Base-by-base conservation (phyloP, 2,888 invertebrate species). In the Eutolmus rufibarbis region DNA sequence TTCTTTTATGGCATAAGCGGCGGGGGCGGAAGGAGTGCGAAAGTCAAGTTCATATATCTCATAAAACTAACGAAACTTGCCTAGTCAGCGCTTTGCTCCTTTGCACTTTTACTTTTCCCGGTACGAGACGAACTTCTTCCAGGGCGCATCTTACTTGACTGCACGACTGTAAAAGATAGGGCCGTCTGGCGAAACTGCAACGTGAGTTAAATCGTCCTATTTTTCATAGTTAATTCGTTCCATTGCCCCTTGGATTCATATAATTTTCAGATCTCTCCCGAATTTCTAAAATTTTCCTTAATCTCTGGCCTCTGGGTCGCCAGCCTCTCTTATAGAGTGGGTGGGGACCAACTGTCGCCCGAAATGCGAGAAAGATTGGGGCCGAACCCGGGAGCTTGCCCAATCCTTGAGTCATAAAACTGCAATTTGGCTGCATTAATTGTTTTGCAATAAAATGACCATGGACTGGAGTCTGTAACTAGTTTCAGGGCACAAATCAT, bases 361-460 rank as follows among this genome's bases (percentile, higher is more conserved):
- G 12, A 78, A 78, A 78, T 78, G 78, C 43, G 43, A 78, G 78
- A 78, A 78, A 78, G 78, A 78, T 78, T 78, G 78, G 37, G 28
- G 37, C 34, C 76, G 37, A 76, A 8, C 8, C 34, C 34, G 3
- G n/a, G n/a, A 14, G 8, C 0, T 16, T 28, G 19, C 19, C 19
- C 23, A 40, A 19, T 40, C 46, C n/a, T 23, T 3, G 40, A 43
- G 12, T 43, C 19, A 43, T 78, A 46, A 78, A 78, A 78, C 28
- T 78, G 78, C 78, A 78, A 78, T 78, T 78, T 78, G 28, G 78
- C 46, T 78, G 46, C 78, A 78, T 78, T 78, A 78, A 78, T 78
- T 78, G 78, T 78, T 78, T 78, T 78, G 78, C 46, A 78, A 23
- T 46, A 46, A 78, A 78, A 43, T 78, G 76, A 76, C 34, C 76